These are phyloP conservation scores for Drosophila lacertosa DNA, from an alignment of 1,140 invertebrate species.

Conservation along the genomic window DNA sequence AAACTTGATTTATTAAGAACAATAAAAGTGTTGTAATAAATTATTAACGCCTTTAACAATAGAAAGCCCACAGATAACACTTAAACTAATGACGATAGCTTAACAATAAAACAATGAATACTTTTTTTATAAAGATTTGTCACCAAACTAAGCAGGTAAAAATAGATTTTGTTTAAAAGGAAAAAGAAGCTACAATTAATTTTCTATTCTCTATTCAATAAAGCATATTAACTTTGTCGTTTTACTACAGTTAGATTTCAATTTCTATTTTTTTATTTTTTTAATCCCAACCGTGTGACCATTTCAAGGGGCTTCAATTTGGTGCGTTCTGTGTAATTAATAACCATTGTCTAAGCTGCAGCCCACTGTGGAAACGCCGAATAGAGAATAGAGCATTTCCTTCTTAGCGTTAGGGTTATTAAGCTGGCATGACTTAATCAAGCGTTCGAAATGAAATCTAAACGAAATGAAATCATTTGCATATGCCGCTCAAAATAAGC, in stretches of 20 bases:
- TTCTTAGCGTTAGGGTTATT: conserved; percentile 19
- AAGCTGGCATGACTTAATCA: conserved; percentile 41
- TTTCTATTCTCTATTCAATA: conserved; percentile 4
- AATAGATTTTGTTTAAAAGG: not conserved
- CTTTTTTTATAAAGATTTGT: too few species aligned
- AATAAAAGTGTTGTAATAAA: too few species aligned
- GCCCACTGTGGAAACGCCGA: conserved; percentile 14
- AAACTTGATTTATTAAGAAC: too few species aligned
- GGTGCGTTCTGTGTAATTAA: conserved; percentile 41
- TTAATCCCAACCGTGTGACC: conserved; percentile 16
- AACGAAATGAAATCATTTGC: conserved; percentile 34
- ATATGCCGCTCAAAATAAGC: conserved; percentile 22
- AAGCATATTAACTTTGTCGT: not conserved
- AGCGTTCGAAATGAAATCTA: conserved; percentile 6
- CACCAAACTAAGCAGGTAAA: not conserved
- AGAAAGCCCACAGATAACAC: too few species aligned
- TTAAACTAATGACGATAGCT: too few species aligned
- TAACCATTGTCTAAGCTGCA: conserved; percentile 39
- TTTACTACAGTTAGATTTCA: conserved; percentile 4
- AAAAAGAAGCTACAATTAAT: conserved; percentile 5
- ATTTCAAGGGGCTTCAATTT: not conserved
- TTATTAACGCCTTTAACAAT: too few species aligned
- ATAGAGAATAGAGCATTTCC: conserved; percentile 24
- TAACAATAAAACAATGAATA: too few species aligned
- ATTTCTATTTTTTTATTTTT: too few species aligned